Percentiles rank a stretch among this genome's conserved stretches.
phyloP scores from a whole-genome alignment of 2,888 invertebrate genomes.

The Biston stratarius region DNA sequence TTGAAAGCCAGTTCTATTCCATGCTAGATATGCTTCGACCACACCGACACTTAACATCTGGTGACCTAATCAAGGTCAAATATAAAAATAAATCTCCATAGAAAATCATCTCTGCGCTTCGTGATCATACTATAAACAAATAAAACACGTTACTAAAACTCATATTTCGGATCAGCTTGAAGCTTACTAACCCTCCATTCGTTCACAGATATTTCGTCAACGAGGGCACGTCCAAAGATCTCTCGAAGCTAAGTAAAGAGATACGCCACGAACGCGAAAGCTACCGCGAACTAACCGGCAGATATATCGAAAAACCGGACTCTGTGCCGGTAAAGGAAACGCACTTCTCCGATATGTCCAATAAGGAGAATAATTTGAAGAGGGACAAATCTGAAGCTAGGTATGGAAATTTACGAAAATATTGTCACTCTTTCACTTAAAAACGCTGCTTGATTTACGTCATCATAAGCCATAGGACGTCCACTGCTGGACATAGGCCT shows the following conservation, averaged over 20 bases:
- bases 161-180: neutral
- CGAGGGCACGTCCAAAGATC: slow-evolving; percentile 78
- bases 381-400: slow-evolving; percentile 54
- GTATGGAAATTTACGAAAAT: slow-evolving; percentile 7
- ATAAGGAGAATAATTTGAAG: slow-evolving; percentile 60
- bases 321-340: slow-evolving; percentile 69
- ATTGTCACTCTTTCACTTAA: neutral
- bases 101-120: too few relatives aligned
- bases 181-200: slow-evolving; percentile 13
- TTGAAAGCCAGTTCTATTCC: too few relatives aligned
- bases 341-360: slow-evolving; percentile 70
- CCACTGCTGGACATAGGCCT: too few relatives aligned
- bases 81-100: too few relatives aligned
- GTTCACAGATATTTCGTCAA: slow-evolving; percentile 72
- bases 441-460: too few relatives aligned
- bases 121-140: too few relatives aligned
- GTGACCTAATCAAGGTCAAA: too few relatives aligned
- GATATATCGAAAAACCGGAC: slow-evolving; percentile 79
- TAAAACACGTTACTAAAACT: neutral
- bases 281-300: slow-evolving; percentile 78
- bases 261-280: slow-evolving; percentile 81
- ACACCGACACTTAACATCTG: too few relatives aligned
- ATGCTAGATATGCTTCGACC: too few relatives aligned
- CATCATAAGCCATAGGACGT: too few relatives aligned
- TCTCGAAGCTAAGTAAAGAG: slow-evolving; percentile 80